phyloP scores from a whole-genome alignment of 1,140 invertebrate species.

The Hestina assimilis region DNA sequence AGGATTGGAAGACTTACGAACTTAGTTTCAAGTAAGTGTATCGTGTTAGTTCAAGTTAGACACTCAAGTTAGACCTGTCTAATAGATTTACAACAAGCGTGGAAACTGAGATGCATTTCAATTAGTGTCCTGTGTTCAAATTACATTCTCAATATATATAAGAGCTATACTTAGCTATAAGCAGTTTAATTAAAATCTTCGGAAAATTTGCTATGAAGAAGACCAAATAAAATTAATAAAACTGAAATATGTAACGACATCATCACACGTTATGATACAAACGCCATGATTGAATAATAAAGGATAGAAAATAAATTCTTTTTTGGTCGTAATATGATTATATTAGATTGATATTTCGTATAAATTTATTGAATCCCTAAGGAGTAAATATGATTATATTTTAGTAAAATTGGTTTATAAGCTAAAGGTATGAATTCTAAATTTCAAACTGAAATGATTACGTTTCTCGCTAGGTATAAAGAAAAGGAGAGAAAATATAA shows the following conservation, averaged over 20 bases:
- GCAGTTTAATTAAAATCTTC: no score
- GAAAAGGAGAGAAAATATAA: background rate
- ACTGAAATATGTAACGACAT: no score
- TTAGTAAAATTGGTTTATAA: background rate
- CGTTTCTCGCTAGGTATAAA: background rate
- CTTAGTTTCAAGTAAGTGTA: slow-evolving; percentile 14
- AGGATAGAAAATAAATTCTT: no score
- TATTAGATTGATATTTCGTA: no score
- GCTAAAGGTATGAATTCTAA: background rate
- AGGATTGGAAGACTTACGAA: slow-evolving; percentile 18
- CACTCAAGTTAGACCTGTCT: slow-evolving; percentile 5
- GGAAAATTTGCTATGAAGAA: no score
- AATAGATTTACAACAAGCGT: slow-evolving; percentile 13
- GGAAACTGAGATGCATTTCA: background rate
- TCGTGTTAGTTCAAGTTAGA: slow-evolving; percentile 16
- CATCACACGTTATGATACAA: no score
- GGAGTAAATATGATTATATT: no score
- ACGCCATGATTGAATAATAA: no score
- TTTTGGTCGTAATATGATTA: no score
- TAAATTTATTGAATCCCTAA: no score
- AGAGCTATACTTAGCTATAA: no score
- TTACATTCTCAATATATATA: background rate
- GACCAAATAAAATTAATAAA: no score
- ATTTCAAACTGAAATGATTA: background rate
- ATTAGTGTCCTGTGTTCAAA: background rate